Conservation (phyloP, 2,797 vertebrate genomes). For the Sphenopsis melanotis region DNA sequence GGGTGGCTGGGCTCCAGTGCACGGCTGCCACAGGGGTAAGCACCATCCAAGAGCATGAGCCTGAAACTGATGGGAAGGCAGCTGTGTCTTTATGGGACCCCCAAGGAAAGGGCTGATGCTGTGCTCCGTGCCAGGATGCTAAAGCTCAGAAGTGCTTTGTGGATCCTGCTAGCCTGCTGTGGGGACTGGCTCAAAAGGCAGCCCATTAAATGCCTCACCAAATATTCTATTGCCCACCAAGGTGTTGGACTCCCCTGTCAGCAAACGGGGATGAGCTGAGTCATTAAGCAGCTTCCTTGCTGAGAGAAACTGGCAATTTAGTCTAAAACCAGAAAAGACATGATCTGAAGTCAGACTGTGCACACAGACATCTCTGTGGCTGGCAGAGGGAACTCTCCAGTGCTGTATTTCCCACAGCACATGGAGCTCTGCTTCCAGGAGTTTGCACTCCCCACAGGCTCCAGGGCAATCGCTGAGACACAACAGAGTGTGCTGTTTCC, state of each 20-base stretch:
- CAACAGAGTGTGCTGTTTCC: not conserved
- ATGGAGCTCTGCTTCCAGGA: not conserved
- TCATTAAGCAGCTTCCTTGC: not conserved
- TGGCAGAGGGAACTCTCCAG: not conserved
- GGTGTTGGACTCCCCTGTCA: not conserved
- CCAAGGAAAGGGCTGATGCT: not conserved
- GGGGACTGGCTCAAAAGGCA: not conserved
- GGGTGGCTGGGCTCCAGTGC: not conserved
- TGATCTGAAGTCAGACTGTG: not conserved
- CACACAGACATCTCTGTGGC: not conserved
- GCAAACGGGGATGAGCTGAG: not conserved
- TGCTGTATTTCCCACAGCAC: not conserved
- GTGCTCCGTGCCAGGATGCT: not conserved
- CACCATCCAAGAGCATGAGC: not conserved
- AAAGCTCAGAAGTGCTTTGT: not conserved
- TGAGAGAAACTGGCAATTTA: not conserved
- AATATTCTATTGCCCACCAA: not conserved
- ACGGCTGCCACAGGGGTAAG: not conserved
- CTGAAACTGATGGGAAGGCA: not conserved
- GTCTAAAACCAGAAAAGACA: not conserved
- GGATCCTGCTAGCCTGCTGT: not conserved
- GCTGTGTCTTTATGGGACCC: not conserved
- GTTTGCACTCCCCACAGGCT: not conserved
- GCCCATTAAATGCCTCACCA: not conserved
- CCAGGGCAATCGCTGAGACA: accelerated